phyloP scores from a whole-genome alignment of 2,888 invertebrate genomes.

The Cantharis flavilabris region DNA sequence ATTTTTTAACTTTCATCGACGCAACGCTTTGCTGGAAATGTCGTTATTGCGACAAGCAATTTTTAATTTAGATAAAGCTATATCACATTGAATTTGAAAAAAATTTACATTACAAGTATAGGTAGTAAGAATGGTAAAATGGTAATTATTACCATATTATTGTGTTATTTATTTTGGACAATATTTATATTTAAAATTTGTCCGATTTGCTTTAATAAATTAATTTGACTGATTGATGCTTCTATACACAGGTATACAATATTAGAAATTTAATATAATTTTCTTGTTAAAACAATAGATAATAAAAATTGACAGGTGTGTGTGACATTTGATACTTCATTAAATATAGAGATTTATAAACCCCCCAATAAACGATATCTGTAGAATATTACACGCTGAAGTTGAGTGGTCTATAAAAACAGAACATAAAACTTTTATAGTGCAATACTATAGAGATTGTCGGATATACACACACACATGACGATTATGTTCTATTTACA shows the following conservation, averaged over 20 bases:
- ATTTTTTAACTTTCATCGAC: not conserved
- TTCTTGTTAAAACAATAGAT: not conserved
- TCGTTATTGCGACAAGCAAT: not conserved
- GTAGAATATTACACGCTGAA: slow-evolving; percentile 45
- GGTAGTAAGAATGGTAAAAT: no score
- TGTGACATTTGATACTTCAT: slow-evolving; percentile 53
- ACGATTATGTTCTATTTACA: slow-evolving; percentile 30
- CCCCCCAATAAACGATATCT: slow-evolving; percentile 54
- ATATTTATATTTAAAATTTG: no score
- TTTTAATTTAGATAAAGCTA: not conserved
- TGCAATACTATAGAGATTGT: slow-evolving; percentile 47
- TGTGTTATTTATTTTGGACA: no score
- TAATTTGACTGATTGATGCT: not conserved
- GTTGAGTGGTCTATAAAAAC: slow-evolving; percentile 52
- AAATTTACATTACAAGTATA: no score
- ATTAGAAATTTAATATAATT: not conserved
- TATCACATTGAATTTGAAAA: not conserved
- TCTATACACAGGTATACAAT: not conserved
- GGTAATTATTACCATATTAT: no score
- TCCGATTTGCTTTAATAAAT: not conserved
- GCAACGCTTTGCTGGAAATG: not conserved
- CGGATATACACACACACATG: slow-evolving; percentile 24
- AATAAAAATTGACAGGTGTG: slow-evolving; percentile 48
- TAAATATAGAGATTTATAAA: slow-evolving; percentile 52
- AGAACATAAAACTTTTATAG: slow-evolving; percentile 51